Evolutionary conservation across 1,140 invertebrate genomes (phyloP).

Genomic region (Bombyx mori): DNA sequence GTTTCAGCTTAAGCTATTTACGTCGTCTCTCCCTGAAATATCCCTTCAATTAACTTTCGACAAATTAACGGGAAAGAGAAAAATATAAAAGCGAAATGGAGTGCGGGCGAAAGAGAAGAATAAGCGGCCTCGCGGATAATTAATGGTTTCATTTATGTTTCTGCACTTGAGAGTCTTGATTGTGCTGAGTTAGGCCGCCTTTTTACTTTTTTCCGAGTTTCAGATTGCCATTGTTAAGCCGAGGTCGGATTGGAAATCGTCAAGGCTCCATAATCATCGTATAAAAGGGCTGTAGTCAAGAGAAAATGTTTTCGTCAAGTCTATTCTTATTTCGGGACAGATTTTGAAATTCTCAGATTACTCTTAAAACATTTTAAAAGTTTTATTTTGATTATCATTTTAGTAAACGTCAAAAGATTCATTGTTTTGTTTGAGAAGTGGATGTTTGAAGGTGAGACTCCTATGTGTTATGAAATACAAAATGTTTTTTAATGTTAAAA

Average conservation of each 20-base stretch:
- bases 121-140: slow-evolving; percentile 64
- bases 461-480: too few relatives aligned
- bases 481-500: too few relatives aligned
- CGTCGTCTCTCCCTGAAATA: slow-evolving; percentile 30
- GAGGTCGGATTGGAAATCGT: slow-evolving; percentile 54
- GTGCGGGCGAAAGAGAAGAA: slow-evolving; percentile 37
- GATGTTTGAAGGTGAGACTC: too few relatives aligned
- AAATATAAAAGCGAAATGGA: slow-evolving; percentile 33
- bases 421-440: too few relatives aligned
- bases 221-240: slow-evolving; percentile 55
- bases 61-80: slow-evolving; percentile 45
- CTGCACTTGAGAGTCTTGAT: slow-evolving; percentile 63
- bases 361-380: too few relatives aligned
- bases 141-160: slow-evolving; percentile 70
- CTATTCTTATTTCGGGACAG: too few relatives aligned
- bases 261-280: slow-evolving; percentile 31
- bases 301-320: too few relatives aligned
- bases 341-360: too few relatives aligned
- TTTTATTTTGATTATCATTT: too few relatives aligned
- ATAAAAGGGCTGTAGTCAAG: too few relatives aligned
- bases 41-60: slow-evolving; percentile 49
- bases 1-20: slow-evolving; percentile 33
- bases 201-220: slow-evolving; percentile 49
- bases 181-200: slow-evolving; percentile 53
- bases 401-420: too few relatives aligned